Percentiles rank a stretch among this genome's conserved stretches.
Conservation (phyloP, 2,113 vertebrate genomes). For the Polypterus bichir region DNA sequence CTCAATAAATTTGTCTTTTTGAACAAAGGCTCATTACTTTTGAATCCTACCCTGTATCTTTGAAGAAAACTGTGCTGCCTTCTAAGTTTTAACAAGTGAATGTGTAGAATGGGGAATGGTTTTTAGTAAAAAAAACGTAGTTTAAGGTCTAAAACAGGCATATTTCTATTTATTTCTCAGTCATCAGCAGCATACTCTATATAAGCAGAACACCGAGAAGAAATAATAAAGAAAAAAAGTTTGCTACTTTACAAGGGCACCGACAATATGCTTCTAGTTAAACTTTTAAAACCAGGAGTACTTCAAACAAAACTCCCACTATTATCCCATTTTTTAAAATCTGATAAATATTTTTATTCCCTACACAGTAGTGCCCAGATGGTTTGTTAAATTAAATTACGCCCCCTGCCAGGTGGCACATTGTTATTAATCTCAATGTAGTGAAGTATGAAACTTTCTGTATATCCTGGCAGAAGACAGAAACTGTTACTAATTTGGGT, state of each 20-base stretch:
- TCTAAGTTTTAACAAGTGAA: no score
- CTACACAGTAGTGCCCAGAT: slow-evolving; percentile 4
- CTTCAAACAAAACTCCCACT: slow-evolving; percentile 21
- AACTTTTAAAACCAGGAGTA: slow-evolving; percentile 16
- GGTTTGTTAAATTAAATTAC: slow-evolving; percentile 4
- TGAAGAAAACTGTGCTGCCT: no score
- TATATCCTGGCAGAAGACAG: neutral
- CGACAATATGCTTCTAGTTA: slow-evolving; percentile 30
- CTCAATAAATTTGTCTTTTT: no score
- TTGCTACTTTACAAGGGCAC: neutral
- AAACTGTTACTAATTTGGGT: neutral
- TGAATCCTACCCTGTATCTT: no score
- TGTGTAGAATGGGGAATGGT: no score
- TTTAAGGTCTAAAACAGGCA: no score
- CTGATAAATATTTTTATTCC: slow-evolving; percentile 18
- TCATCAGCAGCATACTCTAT: no score
- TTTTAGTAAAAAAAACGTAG: no score
- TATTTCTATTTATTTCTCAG: no score
- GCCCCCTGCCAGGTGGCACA: neutral
- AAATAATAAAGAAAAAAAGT: no score
- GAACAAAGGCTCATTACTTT: no score
- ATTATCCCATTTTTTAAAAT: slow-evolving; percentile 20
- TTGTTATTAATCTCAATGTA: slow-evolving; percentile 1
- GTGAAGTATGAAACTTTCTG: neutral
- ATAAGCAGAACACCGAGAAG: no score